Conservation (phyloP, 2,113 vertebrate genomes). For the Patagioenas fasciata region DNA sequence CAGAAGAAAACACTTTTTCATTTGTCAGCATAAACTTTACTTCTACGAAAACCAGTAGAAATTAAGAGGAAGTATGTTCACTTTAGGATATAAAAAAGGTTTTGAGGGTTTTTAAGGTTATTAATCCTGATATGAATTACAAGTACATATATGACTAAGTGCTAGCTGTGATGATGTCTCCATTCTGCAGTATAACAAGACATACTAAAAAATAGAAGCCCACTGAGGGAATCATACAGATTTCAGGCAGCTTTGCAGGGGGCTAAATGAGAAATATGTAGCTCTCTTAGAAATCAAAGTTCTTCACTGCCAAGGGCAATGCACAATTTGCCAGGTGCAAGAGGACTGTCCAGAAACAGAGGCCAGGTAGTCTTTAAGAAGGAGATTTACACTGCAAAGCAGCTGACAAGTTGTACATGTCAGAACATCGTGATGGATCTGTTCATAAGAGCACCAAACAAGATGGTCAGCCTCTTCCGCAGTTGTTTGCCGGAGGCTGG, state of each 20-base stretch:
- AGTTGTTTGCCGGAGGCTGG: background rate
- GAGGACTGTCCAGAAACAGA: background rate
- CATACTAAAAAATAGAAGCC: background rate
- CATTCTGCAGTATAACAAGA: rapidly evolving
- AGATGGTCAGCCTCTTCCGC: background rate
- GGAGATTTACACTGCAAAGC: background rate
- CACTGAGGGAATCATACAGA: background rate
- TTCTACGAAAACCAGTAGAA: background rate
- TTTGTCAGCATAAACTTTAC: background rate
- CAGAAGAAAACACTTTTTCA: background rate
- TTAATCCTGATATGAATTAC: background rate
- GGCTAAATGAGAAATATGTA: background rate
- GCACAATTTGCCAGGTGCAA: background rate
- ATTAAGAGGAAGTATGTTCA: background rate
- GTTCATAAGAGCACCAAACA: background rate
- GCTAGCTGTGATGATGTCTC: background rate
- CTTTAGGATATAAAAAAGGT: background rate
- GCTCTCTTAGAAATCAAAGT: background rate
- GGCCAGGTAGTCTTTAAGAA: background rate
- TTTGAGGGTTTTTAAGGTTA: background rate
- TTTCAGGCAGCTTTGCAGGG: background rate
- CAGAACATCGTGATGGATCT: slow-evolving; percentile 15
- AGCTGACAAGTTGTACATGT: background rate
- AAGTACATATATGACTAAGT: background rate
- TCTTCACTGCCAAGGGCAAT: background rate